Conservation (phyloP, 2,888 invertebrate genomes). For the Cephus runcator region DNA sequence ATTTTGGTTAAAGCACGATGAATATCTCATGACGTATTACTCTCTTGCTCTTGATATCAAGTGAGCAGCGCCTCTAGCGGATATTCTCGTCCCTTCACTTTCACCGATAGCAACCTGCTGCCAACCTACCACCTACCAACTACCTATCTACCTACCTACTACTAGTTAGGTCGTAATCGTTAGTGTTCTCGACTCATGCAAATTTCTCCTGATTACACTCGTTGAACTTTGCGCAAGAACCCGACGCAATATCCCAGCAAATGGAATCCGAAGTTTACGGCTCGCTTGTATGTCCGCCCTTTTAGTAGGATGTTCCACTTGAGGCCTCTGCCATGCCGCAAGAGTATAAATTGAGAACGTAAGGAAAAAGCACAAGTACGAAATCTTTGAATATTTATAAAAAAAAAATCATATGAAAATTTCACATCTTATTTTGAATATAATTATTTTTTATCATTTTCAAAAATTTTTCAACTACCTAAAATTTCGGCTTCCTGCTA, state of each 20-base stretch:
- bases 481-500: no score
- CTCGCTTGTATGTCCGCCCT: background rate
- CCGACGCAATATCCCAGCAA: conserved; percentile 4
- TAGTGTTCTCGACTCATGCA: conserved; percentile 4
- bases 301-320: background rate
- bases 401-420: no score
- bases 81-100: background rate
- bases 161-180: conserved; percentile 4
- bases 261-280: background rate
- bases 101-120: background rate
- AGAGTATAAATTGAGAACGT: background rate
- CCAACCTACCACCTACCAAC: background rate
- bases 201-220: conserved; percentile 4
- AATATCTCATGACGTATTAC: conserved; percentile 1
- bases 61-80: background rate
- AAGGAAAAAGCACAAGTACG: background rate
- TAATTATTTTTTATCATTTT: no score
- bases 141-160: background rate
- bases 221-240: background rate
- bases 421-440: no score
- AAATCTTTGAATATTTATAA: background rate
- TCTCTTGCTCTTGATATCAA: background rate
- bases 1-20: conserved; percentile 2
- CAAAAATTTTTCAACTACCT: no score
- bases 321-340: background rate